phyloP scores from a whole-genome alignment of 2,888 invertebrate genomes.

The Coelinius sp. region DNA sequence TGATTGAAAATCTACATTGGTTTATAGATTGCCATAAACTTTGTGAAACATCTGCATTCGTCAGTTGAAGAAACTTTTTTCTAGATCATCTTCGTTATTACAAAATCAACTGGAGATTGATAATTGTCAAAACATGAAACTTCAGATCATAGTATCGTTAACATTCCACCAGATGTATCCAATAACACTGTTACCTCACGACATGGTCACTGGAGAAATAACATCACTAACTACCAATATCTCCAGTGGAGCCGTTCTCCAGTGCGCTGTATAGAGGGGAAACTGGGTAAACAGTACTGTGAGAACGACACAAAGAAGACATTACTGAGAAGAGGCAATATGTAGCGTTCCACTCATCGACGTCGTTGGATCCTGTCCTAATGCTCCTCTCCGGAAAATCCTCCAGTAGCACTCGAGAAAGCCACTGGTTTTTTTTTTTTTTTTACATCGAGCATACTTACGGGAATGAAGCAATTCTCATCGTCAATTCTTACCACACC shows the following conservation, averaged over 20 bases:
- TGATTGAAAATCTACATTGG: constrained; percentile 32
- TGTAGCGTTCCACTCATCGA: neutral
- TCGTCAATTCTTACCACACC: constrained; percentile 12
- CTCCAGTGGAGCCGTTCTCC: neutral
- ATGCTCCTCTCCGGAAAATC: constrained; percentile 9
- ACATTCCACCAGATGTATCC: too few relatives aligned
- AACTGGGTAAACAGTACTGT: neutral
- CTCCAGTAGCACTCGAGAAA: constrained; percentile 20
- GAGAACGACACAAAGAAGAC: constrained; percentile 32
- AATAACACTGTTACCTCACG: neutral
- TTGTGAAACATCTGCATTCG: neutral
- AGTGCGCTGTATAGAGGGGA: neutral
- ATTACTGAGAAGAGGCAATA: constrained; percentile 2
- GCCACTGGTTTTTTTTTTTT: constrained; percentile 16
- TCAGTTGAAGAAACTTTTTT: constrained; percentile 8
- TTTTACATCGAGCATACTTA: constrained; percentile 2
- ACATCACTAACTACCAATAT: constrained; percentile 7
- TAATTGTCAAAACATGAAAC: too few relatives aligned
- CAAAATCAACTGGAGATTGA: too few relatives aligned
- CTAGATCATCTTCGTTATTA: too few relatives aligned
- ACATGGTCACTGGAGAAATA: neutral
- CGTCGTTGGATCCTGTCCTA: constrained; percentile 27
- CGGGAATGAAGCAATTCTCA: constrained; percentile 29
- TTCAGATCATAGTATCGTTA: too few relatives aligned
- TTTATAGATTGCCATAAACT: neutral